Evolutionary conservation across 53 echinoderm and acorn worm genomes (phyloP), one percentile per base, ranked within the genome.

Genomic region (Luidia sarsii): DNA sequence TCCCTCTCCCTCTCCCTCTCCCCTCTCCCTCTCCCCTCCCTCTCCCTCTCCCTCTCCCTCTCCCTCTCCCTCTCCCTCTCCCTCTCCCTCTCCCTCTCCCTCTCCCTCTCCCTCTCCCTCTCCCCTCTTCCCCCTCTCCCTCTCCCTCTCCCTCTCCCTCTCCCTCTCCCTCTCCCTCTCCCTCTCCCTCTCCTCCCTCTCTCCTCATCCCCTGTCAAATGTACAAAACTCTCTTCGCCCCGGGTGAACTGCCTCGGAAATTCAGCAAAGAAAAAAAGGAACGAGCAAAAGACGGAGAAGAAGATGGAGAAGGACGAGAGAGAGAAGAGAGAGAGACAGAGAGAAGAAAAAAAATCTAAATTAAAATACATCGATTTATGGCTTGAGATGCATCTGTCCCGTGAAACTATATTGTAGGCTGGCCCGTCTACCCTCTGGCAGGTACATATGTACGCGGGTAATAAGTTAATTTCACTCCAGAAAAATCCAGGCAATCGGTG

Each of bases 321-420:
- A n/a, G n/a, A n/a, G n/a, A n/a, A n/a, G n/a, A n/a, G n/a, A n/a
- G n/a, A n/a, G n/a, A n/a, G n/a, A n/a, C n/a, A n/a, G n/a, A n/a
- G n/a, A n/a, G n/a, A n/a, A n/a, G n/a, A n/a, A n/a, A 74, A 29
- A 74, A 77, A 61, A 59, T 77, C 77, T 77, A 77, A 77, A 77
- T 77, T 77, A 77, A 77, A 77, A 77, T 21, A 61, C 77, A 77
- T 77, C 77, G 77, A 77, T 77, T 77, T 77, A 77, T 59, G 77
- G 59, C 30, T 61, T 32, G 60, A 77, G 77, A 77, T 77, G 77
- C 77, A 77, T 77, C 77, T 77, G 60, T 77, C 77, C 60, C 48
- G 77, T 77, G 61, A 77, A 77, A 77, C 77, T 77, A 77, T 69
- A 77, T 61, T 59, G 59, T 77, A 30, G 59, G 32, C 19, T 41